Base-by-base conservation (phyloP, 2,888 invertebrate species). In the Peribatodes rhomboidaria region DNA sequence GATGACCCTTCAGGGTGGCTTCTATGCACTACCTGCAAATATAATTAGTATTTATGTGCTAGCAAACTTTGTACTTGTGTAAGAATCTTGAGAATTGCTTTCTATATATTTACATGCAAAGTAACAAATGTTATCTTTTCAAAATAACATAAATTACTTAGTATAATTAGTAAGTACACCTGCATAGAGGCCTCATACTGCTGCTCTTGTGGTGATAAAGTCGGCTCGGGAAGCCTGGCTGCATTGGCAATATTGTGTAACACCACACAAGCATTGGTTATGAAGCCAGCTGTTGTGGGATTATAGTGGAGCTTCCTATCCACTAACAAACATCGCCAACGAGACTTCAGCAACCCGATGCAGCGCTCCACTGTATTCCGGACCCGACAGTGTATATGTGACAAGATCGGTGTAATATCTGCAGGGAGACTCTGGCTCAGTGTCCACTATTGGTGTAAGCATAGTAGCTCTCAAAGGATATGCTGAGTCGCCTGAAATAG, bases 231-330 rank as follows among this genome's bases (percentile, higher is more conserved):
- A 1, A 49, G 16, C 10, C 9, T 18, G 1, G 10, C 16, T n/a
- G 18, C 9, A 42, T 42, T 42, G 1, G 16, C 8, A 42, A 18
- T 42, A 7, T 42, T 42, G 1, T 42, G 42, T 3, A 42, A 16
- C 10, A 31, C 49, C 16, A 49, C 49, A 33, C 49, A 31, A 33
- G 49, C 49, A 16, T 49, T 49, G 8, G 49, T 49, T 14, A 33
- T 49, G 7, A 33, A 49, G 16, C 49, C 49, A 8, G 49, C 49
- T 0, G n/a, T 33, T 16, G 31, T n/a, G 33, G 49, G 33, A 10
- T 49, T 31, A 16, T 49, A 31, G 27, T 49, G 49, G 3, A 27
- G 33, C 16, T 49, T 49, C 9, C 49, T n/a, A 33, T 49, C 49
- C 33, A 49, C n/a, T 16, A 49, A 16, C 3, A 49, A 10, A 10